Evolutionary conservation across 2,113 vertebrate genomes (phyloP), one percentile per base, ranked within the genome.

Genomic region (Panthera tigris): DNA sequence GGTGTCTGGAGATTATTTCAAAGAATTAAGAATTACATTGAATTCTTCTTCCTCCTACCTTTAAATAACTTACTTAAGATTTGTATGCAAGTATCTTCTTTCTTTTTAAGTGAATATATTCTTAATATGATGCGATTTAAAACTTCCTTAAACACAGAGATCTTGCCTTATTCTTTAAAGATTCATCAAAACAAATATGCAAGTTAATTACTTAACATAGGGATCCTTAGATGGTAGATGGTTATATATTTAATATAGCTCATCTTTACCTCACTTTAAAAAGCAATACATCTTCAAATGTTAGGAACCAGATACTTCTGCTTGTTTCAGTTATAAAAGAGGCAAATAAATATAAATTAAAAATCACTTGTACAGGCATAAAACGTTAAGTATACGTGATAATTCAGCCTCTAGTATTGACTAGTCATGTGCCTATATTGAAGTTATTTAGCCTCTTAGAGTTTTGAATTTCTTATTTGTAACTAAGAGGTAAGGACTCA

Each of bases 101-200:
- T 57, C 11, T 57, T 23, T 61, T 61, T 23, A 23, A 61, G 8
- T 27, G 95, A 91, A 21, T 57, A 31, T 95, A 14, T 85, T 61
- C 3, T 81, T n/a, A 65, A n/a, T 63, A 33, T 57, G 52, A 63
- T 61, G 71, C 76, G 10, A 93, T 84, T 84, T 91, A 48, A 81
- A 93, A 41, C 29, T 89, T 83, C 69, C 39, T 90, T 52, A 87
- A 97, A 73, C 11, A 78, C 19, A 94, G n/a, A 96, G 31, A 61
- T 27, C 52, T 92, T 48, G 1, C 23, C 23, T 88, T 97, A 52
- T 80, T 96, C 14, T 95, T 82, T 41, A 92, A 80, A 66, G 86
- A 76, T n/a, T 71, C 27, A 18, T 94, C 33, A 61, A 88, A 87
- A 79, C 16, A 95, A 85, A 74, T 82, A 57, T n/a, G 7, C 7